These are phyloP conservation scores for Prunella himalayana DNA, from an alignment of 2,113 vertebrate species.

Conservation along the genomic window DNA sequence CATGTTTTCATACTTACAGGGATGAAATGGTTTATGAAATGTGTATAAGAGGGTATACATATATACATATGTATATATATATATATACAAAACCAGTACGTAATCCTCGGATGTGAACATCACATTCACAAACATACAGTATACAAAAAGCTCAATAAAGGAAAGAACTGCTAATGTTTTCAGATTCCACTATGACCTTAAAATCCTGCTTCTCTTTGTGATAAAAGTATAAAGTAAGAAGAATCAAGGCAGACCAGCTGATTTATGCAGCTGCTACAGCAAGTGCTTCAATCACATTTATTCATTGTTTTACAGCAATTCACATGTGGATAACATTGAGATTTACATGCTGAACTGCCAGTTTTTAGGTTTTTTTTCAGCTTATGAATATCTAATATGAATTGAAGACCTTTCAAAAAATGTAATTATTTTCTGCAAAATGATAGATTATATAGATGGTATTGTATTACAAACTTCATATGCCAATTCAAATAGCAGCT, in stretches of 20 bases:
- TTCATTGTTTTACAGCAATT: constrained; percentile 49
- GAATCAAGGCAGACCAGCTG: background rate
- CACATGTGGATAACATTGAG: constrained; percentile 21
- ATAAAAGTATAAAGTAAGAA: background rate
- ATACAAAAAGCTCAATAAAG: background rate
- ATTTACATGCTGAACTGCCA: constrained; percentile 25
- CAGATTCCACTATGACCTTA: background rate
- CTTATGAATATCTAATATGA: constrained; percentile 35
- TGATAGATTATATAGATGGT: constrained; percentile 1
- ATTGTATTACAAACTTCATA: background rate
- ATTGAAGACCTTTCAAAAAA: constrained; percentile 33
- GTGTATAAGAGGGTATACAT: background rate
- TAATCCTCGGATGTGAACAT: background rate
- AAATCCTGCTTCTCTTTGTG: background rate
- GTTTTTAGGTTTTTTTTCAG: background rate
- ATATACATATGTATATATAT: too few species aligned
- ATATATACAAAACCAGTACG: background rate
- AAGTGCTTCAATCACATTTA: constrained; percentile 51
- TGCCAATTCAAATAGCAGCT: background rate
- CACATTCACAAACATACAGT: fast-evolving
- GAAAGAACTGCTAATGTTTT: background rate
- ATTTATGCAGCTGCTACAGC: constrained; percentile 23
- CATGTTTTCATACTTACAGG: background rate
- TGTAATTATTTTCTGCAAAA: constrained; percentile 27
- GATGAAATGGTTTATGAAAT: background rate